Base-by-base conservation (phyloP, 1,140 invertebrate species). In the Papilio polytes region DNA sequence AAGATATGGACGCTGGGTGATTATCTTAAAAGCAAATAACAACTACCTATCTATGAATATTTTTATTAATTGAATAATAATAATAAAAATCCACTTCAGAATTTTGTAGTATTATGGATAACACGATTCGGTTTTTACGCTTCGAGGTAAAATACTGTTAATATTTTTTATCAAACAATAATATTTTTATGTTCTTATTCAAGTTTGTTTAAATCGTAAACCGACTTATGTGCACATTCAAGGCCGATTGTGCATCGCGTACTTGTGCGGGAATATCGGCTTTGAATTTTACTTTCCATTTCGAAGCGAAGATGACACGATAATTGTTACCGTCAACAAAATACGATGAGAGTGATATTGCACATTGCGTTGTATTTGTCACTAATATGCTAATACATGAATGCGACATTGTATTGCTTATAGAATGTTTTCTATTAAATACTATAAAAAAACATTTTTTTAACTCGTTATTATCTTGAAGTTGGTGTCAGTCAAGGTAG, bases 271-370 rank as follows among this genome's bases (percentile, higher is more conserved):
- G 26, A 63, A 70, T 70, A 76, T 26, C 46, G 74, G 20, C 46
- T 76, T 46, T 76, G 74, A 51, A 76, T 46, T 15, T 76, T 22
- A 46, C 74, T 76, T 76, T 76, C 74, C 44, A 76, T 48, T 76
- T 46, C 44, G 6, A 51, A 76, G 74, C 12, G 44, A 72, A 82
- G 81, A 80, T 66, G 81, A 80, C 78, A 77, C 74, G 81, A 73
- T 82, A 82, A 82, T 70, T 74, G 78, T 26, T 48, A 48, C 44
- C 74, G 22, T 76, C 74, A 48, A 76, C 41, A 53, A 48, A 46
- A 76, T n/a, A 51, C 44, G 46, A 53, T 8, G 74, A 51, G 12
- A 76, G 46, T 76, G 7, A 20, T 44, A 74, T 74, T 46, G 74
- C 46, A 70, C 4, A 70, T 26, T 70, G 26, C 22, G 12, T 70